Conservation (phyloP, 1,140 invertebrate genomes). For the Harlomillsia oculata region DNA sequence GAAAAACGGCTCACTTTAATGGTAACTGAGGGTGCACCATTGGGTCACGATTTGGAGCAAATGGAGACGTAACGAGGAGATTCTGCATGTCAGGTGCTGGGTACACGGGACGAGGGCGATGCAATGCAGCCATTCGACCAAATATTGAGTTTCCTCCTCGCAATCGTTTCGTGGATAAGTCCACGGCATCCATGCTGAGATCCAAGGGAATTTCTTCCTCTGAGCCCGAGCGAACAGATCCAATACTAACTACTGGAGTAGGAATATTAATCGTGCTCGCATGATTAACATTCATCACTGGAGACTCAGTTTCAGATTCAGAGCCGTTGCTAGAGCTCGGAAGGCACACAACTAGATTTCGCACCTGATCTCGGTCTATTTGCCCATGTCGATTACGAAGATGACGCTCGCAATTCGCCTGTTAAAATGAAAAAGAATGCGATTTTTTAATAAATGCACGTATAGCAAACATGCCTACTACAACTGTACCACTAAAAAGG, state of each 20-base stretch:
- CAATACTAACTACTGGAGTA: slow-evolving; percentile 11
- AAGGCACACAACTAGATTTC: slow-evolving; percentile 74
- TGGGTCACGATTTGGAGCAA: slow-evolving; percentile 20
- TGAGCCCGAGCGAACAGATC: slow-evolving; percentile 28
- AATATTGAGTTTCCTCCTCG: slow-evolving; percentile 23
- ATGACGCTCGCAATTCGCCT: slow-evolving; percentile 75
- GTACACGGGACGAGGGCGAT: slow-evolving; percentile 25
- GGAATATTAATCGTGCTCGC: slow-evolving; percentile 6
- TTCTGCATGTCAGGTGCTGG: slow-evolving; percentile 16
- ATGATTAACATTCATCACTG: slow-evolving; percentile 11
- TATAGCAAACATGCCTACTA: too few relatives aligned
- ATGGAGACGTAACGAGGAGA: slow-evolving; percentile 26
- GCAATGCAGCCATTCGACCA: slow-evolving; percentile 20
- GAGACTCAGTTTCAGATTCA: slow-evolving; percentile 34
- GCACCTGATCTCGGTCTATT: slow-evolving; percentile 70
- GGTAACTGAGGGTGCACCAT: slow-evolving; percentile 27
- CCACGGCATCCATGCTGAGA: slow-evolving; percentile 69
- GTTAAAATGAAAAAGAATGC: slow-evolving; percentile 26
- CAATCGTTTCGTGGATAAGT: slow-evolving; percentile 66
- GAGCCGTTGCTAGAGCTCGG: slow-evolving; percentile 68
- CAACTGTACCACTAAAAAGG: too few relatives aligned
- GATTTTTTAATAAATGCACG: too few relatives aligned
- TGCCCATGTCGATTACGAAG: slow-evolving; percentile 80
- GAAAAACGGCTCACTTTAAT: slow-evolving; percentile 11
- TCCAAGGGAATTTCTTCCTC: slow-evolving; percentile 56